Conservation (phyloP, 2,113 vertebrate genomes). For the Crotalus helleri region DNA sequence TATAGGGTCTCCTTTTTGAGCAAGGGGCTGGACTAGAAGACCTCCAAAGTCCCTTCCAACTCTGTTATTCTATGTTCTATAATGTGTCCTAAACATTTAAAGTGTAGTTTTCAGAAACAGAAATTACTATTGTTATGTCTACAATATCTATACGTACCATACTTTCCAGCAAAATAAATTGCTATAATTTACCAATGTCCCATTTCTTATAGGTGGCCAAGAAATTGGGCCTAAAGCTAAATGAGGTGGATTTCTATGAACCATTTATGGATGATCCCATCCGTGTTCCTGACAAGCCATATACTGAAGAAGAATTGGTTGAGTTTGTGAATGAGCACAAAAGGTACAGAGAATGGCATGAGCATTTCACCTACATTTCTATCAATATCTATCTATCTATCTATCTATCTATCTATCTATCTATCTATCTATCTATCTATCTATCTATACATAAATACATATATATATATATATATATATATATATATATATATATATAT, state of each 20-base stretch:
- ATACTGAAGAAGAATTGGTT: constrained; percentile 88
- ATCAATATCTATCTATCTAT: neutral
- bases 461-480: no score
- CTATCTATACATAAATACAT: no score
- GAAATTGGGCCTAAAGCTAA: constrained; percentile 90
- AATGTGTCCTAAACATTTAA: neutral
- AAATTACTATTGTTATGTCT: neutral
- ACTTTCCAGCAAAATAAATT: neutral
- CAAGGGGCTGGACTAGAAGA: no score
- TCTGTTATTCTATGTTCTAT: neutral
- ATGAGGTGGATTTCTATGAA: constrained; percentile 97
- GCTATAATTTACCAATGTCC: neutral
- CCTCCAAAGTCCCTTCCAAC: neutral
- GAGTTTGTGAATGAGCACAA: constrained; percentile 88
- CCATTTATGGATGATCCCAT: constrained; percentile 94
- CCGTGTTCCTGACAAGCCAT: constrained; percentile 86
- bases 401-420: neutral
- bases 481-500: no score
- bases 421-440: no score
- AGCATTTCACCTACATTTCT: neutral
- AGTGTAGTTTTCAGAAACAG: neutral
- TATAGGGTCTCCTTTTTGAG: neutral
- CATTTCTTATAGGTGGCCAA: constrained; percentile 84
- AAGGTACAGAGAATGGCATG: constrained; percentile 67
- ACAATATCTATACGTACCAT: neutral